Evolutionary conservation across 1,140 invertebrate genomes (phyloP).

Genomic region (Hetaerina americana): DNA sequence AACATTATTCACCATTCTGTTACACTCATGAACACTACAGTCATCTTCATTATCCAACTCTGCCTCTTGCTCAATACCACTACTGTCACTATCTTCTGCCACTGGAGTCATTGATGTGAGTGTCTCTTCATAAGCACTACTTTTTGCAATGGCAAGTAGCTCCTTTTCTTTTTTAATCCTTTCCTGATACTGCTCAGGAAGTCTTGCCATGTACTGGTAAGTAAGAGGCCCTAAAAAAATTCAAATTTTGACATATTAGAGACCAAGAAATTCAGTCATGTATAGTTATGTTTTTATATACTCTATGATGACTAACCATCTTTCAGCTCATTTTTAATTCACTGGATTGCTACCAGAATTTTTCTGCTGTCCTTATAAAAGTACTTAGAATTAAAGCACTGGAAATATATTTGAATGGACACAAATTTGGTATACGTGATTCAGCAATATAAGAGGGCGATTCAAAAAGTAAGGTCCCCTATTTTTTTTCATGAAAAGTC

Average conservation of each 20-base stretch:
- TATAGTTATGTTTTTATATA: too few relatives aligned
- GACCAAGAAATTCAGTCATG: constrained; percentile 3
- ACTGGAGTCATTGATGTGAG: constrained; percentile 1
- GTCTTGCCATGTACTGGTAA: constrained; percentile 65
- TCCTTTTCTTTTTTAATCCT: constrained; percentile 12
- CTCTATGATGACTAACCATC: too few relatives aligned
- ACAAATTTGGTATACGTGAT: too few relatives aligned
- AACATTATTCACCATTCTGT: constrained; percentile 37
- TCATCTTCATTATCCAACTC: constrained; percentile 38
- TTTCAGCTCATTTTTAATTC: too few relatives aligned
- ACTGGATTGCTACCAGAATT: too few relatives aligned
- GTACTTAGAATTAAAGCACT: too few relatives aligned
- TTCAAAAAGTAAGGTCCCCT: too few relatives aligned
- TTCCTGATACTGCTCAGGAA: constrained; percentile 60
- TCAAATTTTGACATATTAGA: constrained; percentile 3
- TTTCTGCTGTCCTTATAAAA: too few relatives aligned
- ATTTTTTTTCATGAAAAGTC: too few relatives aligned
- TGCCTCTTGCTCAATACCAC: constrained; percentile 38
- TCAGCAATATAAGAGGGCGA: too few relatives aligned
- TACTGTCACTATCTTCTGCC: constrained; percentile 26
- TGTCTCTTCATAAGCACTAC: background rate
- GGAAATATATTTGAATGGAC: too few relatives aligned
- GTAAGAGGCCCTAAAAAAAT: constrained; percentile 51
- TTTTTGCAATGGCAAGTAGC: constrained; percentile 2
- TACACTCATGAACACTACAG: constrained; percentile 11